phyloP scores from a whole-genome alignment of 2,113 vertebrate genomes.

The Ciconia maguari region DNA sequence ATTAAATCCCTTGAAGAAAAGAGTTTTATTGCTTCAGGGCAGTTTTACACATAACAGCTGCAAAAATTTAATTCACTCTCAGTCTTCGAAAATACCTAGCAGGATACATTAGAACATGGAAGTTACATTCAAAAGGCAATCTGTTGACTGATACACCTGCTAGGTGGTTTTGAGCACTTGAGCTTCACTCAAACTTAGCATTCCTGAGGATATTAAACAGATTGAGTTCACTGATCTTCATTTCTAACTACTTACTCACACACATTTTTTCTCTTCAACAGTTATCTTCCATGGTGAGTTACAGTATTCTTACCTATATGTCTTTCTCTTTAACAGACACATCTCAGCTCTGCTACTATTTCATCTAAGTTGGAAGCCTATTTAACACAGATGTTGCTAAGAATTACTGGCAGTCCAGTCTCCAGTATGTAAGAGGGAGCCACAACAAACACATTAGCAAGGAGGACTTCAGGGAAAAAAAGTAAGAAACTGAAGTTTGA shows the following conservation, averaged over 20 bases:
- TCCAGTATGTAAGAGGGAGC: neutral
- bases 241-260: neutral
- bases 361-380: neutral
- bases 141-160: neutral
- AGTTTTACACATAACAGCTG: neutral
- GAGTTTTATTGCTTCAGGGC: neutral
- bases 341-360: neutral
- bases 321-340: neutral
- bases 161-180: neutral
- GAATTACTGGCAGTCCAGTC: neutral
- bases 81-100: neutral
- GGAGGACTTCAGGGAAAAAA: neutral
- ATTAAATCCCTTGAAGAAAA: neutral
- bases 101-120: neutral
- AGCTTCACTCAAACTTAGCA: neutral
- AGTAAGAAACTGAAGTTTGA: neutral
- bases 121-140: neutral
- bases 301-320: neutral
- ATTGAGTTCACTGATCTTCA: neutral
- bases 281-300: neutral
- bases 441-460: neutral
- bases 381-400: neutral
- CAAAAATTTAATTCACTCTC: neutral
- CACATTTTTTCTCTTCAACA: neutral
- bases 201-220: neutral